Base-by-base conservation (phyloP, 2,797 vertebrate species). In the Micropoecilia bifurca region DNA sequence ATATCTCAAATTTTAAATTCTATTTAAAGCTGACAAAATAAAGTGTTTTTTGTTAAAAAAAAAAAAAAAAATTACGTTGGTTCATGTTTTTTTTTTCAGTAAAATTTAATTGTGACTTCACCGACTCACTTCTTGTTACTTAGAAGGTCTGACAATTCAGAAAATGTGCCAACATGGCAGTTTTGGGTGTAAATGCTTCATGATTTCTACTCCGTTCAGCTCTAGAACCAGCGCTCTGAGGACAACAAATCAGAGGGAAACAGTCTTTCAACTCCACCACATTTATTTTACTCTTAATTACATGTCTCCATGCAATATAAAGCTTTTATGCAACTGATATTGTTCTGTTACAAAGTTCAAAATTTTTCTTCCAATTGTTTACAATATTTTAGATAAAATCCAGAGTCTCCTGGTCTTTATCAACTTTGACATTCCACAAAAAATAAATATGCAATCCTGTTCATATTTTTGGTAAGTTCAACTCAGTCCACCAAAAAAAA, bases 241-340 rank as follows among this genome's bases (percentile, higher is more conserved):
- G 39, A 43, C 6, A 71, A 28, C 13, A 71, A 7, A 71, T 71
- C n/a, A 46, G 20, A 30, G 43, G 12, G 25, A 28, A 43, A 28
- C 41, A 18, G 6, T 28, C 14, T 46, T 71, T 71, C 43, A 14
- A 71, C 25, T 71, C 41, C n/a, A 71, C 6, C 68, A 71, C n/a
- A 46, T 71, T 71, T 71, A 71, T 71, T 71, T 71, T 71, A 71
- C 68, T 71, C 68, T 46, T 45, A 46, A 71, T 71, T n/a, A 71
- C 68, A 71, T 71, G 68, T 71, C n/a, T 46, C 43, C 68, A 46
- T 71, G 68, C 68, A 71, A 30, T 45, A 71, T 71, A 71, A 71
- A 71, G 68, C 68, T 45, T 71, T 46, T 46, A 46, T 46, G 41
- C 68, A 46, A 28, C n/a, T 46, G 6, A 8, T 43, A 69, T 43